Percentiles rank a stretch among this genome's conserved stretches.
phyloP scores from a whole-genome alignment of 2,888 invertebrate species.

The Sturmia bella region DNA sequence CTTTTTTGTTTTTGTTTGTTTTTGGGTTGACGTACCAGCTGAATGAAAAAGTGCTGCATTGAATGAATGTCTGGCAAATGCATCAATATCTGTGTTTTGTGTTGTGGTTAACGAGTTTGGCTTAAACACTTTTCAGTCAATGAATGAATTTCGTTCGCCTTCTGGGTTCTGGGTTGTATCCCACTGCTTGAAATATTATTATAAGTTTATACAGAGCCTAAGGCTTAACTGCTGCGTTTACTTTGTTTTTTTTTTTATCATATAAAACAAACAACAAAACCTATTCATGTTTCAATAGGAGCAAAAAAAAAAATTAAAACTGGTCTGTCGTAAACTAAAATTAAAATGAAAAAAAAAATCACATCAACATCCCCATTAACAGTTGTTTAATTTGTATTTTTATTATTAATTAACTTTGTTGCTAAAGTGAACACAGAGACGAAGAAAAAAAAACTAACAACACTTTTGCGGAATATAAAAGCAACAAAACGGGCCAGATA shows the following conservation, averaged over 20 bases:
- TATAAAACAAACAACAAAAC: neutral
- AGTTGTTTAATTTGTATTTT: conserved; percentile 47
- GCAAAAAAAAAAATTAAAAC: conserved; percentile 29
- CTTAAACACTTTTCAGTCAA: conserved; percentile 13
- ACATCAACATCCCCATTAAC: conserved; percentile 65
- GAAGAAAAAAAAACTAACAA: neutral
- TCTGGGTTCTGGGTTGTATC: neutral
- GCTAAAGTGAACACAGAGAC: neutral
- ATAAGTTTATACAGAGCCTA: conserved; percentile 21
- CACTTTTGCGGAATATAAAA: neutral
- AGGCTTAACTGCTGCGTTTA: conserved; percentile 22
- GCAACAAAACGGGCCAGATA: conserved; percentile 34
- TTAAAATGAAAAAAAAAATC: conserved; percentile 43
- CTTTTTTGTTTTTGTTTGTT: too few relatives aligned
- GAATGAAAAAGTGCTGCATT: neutral
- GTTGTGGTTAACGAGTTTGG: conserved; percentile 5
- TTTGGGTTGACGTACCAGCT: neutral
- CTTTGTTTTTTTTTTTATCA: neutral
- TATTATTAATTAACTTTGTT: conserved; percentile 8
- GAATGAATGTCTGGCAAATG: neutral
- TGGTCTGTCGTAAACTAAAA: conserved; percentile 49
- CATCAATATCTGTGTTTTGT: conserved; percentile 8
- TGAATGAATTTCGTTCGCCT: conserved; percentile 25
- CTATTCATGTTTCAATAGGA: conserved; percentile 24
- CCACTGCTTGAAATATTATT: conserved; percentile 15